Conservation (phyloP, 2,888 invertebrate species). For the Dexiosoma caninum region DNA sequence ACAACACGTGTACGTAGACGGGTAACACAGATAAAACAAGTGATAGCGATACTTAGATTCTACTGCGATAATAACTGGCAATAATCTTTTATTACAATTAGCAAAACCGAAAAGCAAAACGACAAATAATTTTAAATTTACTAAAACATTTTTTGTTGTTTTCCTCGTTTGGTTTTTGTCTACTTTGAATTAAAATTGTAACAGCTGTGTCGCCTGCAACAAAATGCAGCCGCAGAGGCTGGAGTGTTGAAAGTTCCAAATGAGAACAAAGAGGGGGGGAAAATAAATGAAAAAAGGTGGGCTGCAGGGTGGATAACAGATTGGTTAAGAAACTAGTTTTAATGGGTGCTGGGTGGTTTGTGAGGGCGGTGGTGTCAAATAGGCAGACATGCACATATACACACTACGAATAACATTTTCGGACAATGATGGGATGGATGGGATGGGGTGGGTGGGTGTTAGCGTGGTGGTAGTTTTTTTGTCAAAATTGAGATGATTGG, state of each 20-base stretch:
- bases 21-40: neutral
- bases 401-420: neutral
- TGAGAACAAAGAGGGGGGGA: neutral
- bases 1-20: neutral
- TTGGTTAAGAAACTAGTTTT: neutral
- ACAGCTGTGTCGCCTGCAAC: slow-evolving; percentile 52
- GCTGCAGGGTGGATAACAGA: slow-evolving; percentile 13
- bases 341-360: slow-evolving; percentile 14
- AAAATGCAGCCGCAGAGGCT: slow-evolving; percentile 5
- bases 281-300: neutral
- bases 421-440: no score
- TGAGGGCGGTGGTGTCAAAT: slow-evolving; percentile 45
- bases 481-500: slow-evolving; percentile 61
- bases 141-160: neutral
- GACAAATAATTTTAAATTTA: slow-evolving; percentile 30
- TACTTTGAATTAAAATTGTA: slow-evolving; percentile 56
- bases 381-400: neutral
- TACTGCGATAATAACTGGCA: slow-evolving; percentile 29
- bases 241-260: slow-evolving; percentile 6
- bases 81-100: slow-evolving; percentile 61
- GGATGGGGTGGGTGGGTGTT: neutral
- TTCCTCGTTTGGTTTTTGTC: slow-evolving; percentile 6
- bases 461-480: slow-evolving; percentile 22
- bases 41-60: slow-evolving; percentile 38
- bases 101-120: slow-evolving; percentile 33